These are phyloP conservation scores for Malurus splendens DNA, from an alignment of 2,797 vertebrate genomes.

Conservation along the genomic window DNA sequence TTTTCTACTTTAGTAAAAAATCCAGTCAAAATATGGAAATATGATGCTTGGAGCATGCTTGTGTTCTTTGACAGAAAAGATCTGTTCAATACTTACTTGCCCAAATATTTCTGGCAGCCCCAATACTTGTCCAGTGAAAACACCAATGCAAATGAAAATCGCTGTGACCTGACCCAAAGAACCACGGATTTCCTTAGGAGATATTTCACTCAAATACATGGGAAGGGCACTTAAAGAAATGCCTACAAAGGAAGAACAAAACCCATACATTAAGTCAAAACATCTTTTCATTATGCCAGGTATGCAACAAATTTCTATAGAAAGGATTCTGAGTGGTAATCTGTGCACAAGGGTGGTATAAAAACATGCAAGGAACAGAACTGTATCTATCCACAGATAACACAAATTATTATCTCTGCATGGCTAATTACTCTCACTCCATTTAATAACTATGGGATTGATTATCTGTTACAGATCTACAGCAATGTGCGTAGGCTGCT, in stretches of 20 bases:
- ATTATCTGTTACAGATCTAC: background rate
- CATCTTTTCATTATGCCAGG: background rate
- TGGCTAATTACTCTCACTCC: background rate
- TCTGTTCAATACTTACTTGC: conserved; percentile 73
- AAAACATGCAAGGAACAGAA: background rate
- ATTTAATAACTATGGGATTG: background rate
- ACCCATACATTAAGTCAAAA: background rate
- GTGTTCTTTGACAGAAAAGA: background rate
- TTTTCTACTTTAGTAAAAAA: background rate
- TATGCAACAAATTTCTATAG: background rate
- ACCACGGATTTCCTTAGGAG: conserved; percentile 85
- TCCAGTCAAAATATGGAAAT: background rate
- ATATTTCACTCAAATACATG: conserved; percentile 94
- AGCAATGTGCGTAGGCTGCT: accelerated
- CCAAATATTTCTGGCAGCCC: conserved; percentile 90
- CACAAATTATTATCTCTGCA: background rate
- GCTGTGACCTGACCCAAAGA: conserved; percentile 89
- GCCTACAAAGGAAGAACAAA: conserved; percentile 67
- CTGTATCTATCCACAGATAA: background rate
- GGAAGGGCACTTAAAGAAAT: conserved; percentile 88
- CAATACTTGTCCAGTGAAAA: conserved; percentile 87
- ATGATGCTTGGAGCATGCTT: background rate
- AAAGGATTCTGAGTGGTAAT: background rate
- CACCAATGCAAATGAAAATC: conserved; percentile 91
- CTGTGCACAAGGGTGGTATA: background rate